Percentiles rank a stretch among this genome's conserved stretches.
These are phyloP conservation scores for Phrynocephalus versicolor DNA, from an alignment of 2,113 vertebrate genomes.

Conservation along the genomic window DNA sequence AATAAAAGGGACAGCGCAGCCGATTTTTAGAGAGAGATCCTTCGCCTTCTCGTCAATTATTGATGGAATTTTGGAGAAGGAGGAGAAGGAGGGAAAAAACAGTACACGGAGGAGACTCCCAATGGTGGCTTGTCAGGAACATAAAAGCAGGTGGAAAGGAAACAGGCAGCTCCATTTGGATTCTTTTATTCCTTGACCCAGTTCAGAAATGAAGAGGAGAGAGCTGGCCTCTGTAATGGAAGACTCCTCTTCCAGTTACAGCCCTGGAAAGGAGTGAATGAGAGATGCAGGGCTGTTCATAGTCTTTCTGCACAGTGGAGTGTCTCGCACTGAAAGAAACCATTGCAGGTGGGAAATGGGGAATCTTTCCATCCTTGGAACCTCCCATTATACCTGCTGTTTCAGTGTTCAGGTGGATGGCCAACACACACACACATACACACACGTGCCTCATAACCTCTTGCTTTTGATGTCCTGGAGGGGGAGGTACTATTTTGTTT, in stretches of 20 bases:
- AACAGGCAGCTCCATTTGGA: background rate
- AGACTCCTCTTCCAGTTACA: background rate
- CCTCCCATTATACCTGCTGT: background rate
- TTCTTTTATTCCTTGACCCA: constrained; percentile 18
- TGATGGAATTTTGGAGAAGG: constrained; percentile 63
- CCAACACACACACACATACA: background rate
- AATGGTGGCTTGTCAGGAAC: constrained; percentile 39
- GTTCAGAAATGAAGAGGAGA: background rate
- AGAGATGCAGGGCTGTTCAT: background rate
- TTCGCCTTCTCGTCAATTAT: constrained; percentile 71
- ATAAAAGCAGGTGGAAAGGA: constrained; percentile 20
- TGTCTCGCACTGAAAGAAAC: background rate
- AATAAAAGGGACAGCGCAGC: constrained; percentile 62
- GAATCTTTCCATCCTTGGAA: background rate
- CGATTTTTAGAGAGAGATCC: constrained; percentile 64
- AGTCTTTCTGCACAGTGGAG: background rate
- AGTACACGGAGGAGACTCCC: constrained; percentile 45
- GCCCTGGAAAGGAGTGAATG: background rate
- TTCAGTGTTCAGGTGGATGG: background rate
- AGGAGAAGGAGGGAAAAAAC: constrained; percentile 19
- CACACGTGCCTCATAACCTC: too few relatives aligned
- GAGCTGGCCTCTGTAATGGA: background rate
- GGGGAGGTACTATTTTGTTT: too few relatives aligned
- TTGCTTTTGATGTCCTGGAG: too few relatives aligned
- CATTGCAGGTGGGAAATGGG: background rate